A percentile compares a stretch with the other conserved stretches of the same genome.
phyloP scores from a whole-genome alignment of 2,797 vertebrate species.

The Parotocinclus haroldoi region DNA sequence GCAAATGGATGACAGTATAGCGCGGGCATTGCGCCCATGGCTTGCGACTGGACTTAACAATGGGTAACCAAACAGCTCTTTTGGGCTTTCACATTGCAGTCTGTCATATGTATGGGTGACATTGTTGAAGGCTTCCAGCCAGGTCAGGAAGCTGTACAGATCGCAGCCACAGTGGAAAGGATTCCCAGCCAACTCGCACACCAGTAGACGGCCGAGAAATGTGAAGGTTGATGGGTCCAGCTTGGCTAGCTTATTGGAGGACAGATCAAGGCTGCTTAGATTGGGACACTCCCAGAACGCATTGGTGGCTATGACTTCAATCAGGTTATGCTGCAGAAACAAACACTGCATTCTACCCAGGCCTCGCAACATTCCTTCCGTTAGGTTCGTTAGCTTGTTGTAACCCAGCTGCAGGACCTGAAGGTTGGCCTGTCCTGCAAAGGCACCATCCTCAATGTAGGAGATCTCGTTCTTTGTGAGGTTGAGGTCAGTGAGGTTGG shows the following conservation, averaged over 20 bases:
- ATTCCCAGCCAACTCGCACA: constrained; percentile 95
- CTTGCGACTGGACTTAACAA: constrained; percentile 84
- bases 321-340: constrained; percentile 96
- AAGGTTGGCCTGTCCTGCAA: constrained; percentile 81
- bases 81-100: constrained; percentile 91
- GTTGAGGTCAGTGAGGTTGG: constrained; percentile 86
- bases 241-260: constrained; percentile 91
- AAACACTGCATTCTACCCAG: constrained; percentile 92
- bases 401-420: constrained; percentile 94
- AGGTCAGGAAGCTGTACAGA: constrained; percentile 88
- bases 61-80: constrained; percentile 88
- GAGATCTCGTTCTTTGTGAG: constrained; percentile 87
- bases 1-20: constrained; percentile 87
- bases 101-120: constrained; percentile 96
- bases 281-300: constrained; percentile 94
- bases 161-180: constrained; percentile 97
- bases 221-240: constrained; percentile 89
- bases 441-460: constrained; percentile 85
- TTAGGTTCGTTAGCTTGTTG: constrained; percentile 94
- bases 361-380: constrained; percentile 93
- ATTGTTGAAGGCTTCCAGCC: constrained; percentile 95
- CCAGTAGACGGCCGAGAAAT: constrained; percentile 84
- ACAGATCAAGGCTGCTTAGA: constrained; percentile 95
- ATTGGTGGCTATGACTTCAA: constrained; percentile 89
- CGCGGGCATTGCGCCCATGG: constrained; percentile 87